Base-by-base conservation (phyloP, 2,888 invertebrate species). In the Clusia tigrina region DNA sequence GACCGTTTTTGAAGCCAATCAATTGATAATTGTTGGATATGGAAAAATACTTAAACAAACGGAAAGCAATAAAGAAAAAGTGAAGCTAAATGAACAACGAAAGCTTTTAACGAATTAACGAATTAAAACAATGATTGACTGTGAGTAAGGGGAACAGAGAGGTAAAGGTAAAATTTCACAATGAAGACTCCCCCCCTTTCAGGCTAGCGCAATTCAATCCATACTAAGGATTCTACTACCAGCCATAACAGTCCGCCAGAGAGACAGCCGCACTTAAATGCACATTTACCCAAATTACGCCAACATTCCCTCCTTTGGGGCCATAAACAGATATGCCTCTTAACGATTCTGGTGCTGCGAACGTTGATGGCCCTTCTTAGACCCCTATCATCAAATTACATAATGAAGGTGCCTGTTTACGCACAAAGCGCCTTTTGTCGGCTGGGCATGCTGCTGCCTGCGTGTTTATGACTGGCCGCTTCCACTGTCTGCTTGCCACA, bases 361-460 rank as follows among this genome's bases (percentile, higher is more conserved):
- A 42, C n/a, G 20, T 20, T 48, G 48, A 48, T 48, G 48, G 15
- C 22, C 48, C 2, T 20, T 22, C 48, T 48, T 48, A 42, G 22
- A 22, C 48, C 48, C 22, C 60, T 58, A 63, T 69, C 76, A 69
- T 71, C 77, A 77, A 76, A 76, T 76, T 76, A 76, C 68, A 76
- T 76, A 76, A 76, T 77, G 74, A 74, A 68, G 71, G 48, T 52
- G 62, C 51, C 46, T 55, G 60, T 55, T 61, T 61, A 51, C 42
- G 23, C 53, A 26, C 32, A 17, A 60, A 24, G 20, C 46, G 54
- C 54, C 15, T 38, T 20, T 53, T 37, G 57, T 52, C 53, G 12
- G 25, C 18, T 32, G 6, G 32, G 22, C 55, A 18, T 46, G 26
- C 26, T n/a, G 6, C 20, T 12, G 58, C 48, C 22, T 25, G 26